A percentile compares a stretch with the other conserved stretches of the same genome.
These are phyloP conservation scores for Notothenia coriiceps DNA, from an alignment of 2,113 vertebrate genomes.

Conservation along the genomic window DNA sequence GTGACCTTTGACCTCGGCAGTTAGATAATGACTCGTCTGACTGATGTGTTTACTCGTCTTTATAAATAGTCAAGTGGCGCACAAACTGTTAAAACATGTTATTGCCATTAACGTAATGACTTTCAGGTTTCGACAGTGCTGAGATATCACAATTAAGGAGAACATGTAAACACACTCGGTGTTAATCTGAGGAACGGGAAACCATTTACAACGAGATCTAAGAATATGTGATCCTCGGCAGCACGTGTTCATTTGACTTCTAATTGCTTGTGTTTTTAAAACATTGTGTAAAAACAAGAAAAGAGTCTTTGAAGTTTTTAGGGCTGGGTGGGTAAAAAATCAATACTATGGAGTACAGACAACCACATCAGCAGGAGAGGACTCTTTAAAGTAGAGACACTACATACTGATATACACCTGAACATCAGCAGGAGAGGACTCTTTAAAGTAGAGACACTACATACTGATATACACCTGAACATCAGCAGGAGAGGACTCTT, in stretches of 20 bases:
- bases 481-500: too few relatives aligned
- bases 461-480: too few relatives aligned
- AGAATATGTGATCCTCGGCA: background rate
- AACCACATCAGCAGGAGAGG: too few relatives aligned
- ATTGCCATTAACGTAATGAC: constrained; percentile 32
- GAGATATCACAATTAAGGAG: constrained; percentile 30
- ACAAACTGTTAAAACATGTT: background rate
- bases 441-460: too few relatives aligned
- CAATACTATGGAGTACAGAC: too few relatives aligned
- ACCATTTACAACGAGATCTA: background rate
- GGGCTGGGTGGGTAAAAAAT: too few relatives aligned
- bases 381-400: too few relatives aligned
- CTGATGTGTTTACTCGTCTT: background rate
- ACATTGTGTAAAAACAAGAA: too few relatives aligned
- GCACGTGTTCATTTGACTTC: background rate
- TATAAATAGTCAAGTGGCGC: background rate
- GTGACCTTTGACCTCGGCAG: background rate
- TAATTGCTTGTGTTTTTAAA: background rate
- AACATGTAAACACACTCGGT: background rate
- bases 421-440: too few relatives aligned
- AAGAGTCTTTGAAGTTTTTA: too few relatives aligned
- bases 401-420: too few relatives aligned
- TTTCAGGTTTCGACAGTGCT: background rate
- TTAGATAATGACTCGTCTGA: background rate
- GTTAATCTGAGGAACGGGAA: background rate